These are phyloP conservation scores for Galeopterus variegatus DNA, from an alignment of 2,113 vertebrate genomes.

Conservation along the genomic window DNA sequence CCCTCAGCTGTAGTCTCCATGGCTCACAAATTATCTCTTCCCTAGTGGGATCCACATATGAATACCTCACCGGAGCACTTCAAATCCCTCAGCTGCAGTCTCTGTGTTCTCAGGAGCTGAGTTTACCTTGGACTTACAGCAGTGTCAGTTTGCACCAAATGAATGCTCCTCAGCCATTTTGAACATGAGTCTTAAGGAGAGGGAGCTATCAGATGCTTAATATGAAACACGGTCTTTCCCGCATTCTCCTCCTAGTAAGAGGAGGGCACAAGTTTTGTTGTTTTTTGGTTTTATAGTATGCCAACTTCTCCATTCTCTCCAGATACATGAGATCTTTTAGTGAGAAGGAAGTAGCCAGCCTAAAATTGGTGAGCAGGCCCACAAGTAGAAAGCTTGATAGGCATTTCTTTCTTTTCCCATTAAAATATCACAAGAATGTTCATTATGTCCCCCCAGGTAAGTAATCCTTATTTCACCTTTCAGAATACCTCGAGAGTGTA, in stretches of 20 bases:
- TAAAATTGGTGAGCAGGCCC: not conserved
- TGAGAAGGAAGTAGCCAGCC: not conserved
- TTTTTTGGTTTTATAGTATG: not conserved
- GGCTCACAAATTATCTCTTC: not conserved
- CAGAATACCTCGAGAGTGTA: too few species aligned
- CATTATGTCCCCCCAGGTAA: not conserved
- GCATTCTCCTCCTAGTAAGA: not conserved
- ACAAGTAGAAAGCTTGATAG: not conserved
- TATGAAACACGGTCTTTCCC: too few species aligned
- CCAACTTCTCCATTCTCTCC: not conserved
- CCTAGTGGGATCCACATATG: not conserved
- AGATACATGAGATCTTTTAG: not conserved
- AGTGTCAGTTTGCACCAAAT: not conserved
- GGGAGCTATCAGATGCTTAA: too few species aligned
- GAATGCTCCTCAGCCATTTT: too few species aligned
- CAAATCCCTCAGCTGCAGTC: not conserved
- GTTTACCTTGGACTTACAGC: rapidly evolving
- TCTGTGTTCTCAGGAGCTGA: not conserved
- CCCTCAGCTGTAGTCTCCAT: not conserved
- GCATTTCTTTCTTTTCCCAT: not conserved
- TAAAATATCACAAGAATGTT: not conserved
- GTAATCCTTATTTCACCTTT: not conserved
- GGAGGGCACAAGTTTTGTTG: not conserved
- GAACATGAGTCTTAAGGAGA: not conserved
- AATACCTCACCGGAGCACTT: not conserved